Evolutionary conservation across 1,140 invertebrate species (phyloP).

Genomic region (Zeugodacus cucurbitae): DNA sequence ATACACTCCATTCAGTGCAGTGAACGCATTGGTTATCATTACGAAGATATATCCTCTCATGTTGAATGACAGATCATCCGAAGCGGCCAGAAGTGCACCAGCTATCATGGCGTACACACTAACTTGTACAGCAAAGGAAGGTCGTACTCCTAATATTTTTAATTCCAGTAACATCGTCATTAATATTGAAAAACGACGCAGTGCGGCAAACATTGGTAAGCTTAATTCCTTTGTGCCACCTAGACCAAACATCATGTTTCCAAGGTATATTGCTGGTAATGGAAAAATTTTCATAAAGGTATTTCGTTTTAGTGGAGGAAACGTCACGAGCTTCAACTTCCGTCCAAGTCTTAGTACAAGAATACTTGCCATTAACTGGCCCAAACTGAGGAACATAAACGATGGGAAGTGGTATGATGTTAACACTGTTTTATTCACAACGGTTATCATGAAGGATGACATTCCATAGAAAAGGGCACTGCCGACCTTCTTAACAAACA

Average conservation of each 20-base stretch:
- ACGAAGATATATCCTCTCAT: constrained; percentile 91
- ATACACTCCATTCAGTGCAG: constrained; percentile 95
- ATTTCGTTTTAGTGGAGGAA: constrained; percentile 76
- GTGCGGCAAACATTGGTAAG: constrained; percentile 97
- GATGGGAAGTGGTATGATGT: constrained; percentile 92
- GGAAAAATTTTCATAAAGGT: constrained; percentile 89
- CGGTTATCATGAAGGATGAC: constrained; percentile 93
- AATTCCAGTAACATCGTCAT: constrained; percentile 98
- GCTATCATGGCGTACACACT: constrained; percentile 97
- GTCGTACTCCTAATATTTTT: constrained; percentile 81
- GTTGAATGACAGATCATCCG: constrained; percentile 94
- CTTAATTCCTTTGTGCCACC: constrained; percentile 96
- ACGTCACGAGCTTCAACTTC: constrained; percentile 78
- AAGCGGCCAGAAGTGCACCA: constrained; percentile 90
- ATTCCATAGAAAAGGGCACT: constrained; percentile 73
- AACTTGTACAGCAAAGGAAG: constrained; percentile 79
- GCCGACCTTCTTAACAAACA: constrained; percentile 61
- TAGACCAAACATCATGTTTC: constrained; percentile 96
- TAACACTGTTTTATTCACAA: constrained; percentile 95
- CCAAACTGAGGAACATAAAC: constrained; percentile 89
- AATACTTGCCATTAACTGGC: constrained; percentile 92
- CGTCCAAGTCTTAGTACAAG: constrained; percentile 82
- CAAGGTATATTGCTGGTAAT: constrained; percentile 91
- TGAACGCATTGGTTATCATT: constrained; percentile 88
- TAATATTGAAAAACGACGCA: constrained; percentile 95